Evolutionary conservation across 2,888 invertebrate genomes (phyloP).

Genomic region (Hylaea fasciaria): DNA sequence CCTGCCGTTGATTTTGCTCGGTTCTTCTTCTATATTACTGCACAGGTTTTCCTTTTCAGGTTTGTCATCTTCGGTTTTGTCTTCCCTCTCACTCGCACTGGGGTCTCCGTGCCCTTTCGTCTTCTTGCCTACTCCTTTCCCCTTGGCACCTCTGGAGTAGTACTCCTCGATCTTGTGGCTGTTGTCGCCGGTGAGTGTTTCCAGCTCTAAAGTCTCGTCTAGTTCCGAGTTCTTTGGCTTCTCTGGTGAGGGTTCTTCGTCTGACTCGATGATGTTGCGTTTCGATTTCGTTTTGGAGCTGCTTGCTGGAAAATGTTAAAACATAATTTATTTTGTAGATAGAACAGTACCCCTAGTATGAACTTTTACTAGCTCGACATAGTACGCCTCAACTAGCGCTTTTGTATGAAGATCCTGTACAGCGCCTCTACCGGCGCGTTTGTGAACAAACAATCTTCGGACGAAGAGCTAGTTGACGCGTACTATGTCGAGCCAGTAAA

Average conservation of each 20-base stretch:
- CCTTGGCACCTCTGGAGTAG: slow-evolving; percentile 59
- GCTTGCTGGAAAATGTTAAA: slow-evolving; percentile 31
- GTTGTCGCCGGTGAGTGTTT: slow-evolving; percentile 65
- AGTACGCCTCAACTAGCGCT: too few species aligned
- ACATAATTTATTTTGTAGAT: too few species aligned
- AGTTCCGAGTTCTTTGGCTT: slow-evolving; percentile 61
- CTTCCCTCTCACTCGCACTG: neutral
- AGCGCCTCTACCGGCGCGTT: too few species aligned
- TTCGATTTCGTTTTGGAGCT: slow-evolving; percentile 53
- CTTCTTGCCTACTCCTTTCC: slow-evolving; percentile 60
- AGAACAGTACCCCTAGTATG: too few species aligned
- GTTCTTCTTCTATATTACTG: neutral
- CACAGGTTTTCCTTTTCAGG: neutral
- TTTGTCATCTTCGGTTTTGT: neutral
- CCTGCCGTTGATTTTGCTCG: neutral
- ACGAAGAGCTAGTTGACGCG: too few species aligned
- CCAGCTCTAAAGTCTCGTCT: slow-evolving; percentile 65
- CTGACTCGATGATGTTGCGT: slow-evolving; percentile 63
- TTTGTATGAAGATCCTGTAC: too few species aligned
- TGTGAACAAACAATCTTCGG: too few species aligned
- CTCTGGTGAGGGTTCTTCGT: slow-evolving; percentile 43
- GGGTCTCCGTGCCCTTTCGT: slow-evolving; percentile 44
- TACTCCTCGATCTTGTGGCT: slow-evolving; percentile 77
- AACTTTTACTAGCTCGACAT: too few species aligned
- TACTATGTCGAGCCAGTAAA: too few species aligned